phyloP scores from a whole-genome alignment of 2,797 vertebrate genomes.

The Vespertilio murinus region DNA sequence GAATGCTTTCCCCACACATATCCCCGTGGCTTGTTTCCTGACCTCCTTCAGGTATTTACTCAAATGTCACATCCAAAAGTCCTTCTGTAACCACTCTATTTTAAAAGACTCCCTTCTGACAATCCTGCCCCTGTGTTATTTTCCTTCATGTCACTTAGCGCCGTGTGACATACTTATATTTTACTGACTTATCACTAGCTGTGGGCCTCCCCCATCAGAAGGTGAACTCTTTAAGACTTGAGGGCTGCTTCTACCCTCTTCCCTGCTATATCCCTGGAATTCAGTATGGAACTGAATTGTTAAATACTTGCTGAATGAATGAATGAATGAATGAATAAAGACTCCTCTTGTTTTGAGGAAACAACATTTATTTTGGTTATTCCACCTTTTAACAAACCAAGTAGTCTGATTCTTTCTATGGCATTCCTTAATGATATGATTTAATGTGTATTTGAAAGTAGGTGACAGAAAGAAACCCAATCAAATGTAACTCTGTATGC shows the following conservation, averaged over 20 bases:
- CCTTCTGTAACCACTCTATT: not conserved
- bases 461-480: constrained; percentile 4
- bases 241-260: not conserved
- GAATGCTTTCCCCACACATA: not conserved
- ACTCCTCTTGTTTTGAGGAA: not conserved
- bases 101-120: not conserved
- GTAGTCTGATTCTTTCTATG: constrained; percentile 7
- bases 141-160: not conserved
- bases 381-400: constrained; percentile 40
- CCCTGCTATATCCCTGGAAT: not conserved
- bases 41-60: not conserved
- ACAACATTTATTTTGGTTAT: constrained; percentile 1
- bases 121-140: not conserved
- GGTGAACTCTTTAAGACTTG: not conserved
- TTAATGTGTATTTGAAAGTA: constrained; percentile 41
- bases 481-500: constrained; percentile 7
- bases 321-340: not conserved
- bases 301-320: constrained; percentile 14
- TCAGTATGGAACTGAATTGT: not conserved
- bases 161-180: not conserved
- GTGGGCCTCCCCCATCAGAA: not conserved
- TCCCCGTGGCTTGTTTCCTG: not conserved
- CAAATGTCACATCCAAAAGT: not conserved
- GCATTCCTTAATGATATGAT: constrained; percentile 28
- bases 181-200: not conserved